phyloP scores from a whole-genome alignment of 1,140 invertebrate species.

The Drosophila ogumai region DNA sequence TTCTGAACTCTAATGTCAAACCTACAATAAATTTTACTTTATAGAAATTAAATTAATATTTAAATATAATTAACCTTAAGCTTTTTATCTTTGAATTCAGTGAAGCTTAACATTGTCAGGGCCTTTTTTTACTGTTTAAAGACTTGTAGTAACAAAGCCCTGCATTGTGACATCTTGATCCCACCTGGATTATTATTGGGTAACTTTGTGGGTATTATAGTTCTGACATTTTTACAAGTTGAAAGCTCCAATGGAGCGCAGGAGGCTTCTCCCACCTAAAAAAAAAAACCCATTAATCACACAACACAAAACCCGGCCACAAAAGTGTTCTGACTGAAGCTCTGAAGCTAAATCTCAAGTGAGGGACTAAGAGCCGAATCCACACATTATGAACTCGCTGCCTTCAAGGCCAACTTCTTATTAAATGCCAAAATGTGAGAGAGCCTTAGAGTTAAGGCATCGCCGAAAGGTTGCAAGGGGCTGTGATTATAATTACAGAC shows the following conservation, averaged over 20 bases:
- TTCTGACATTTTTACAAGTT: slow-evolving; percentile 2
- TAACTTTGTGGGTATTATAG: slow-evolving; percentile 6
- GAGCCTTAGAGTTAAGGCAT: slow-evolving; percentile 42
- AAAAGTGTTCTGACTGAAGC: slow-evolving; percentile 23
- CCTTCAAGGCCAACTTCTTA: slow-evolving; percentile 80
- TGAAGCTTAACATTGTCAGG: background rate
- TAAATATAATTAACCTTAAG: too few species aligned
- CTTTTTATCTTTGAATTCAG: too few species aligned
- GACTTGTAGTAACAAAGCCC: background rate
- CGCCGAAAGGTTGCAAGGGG: slow-evolving; percentile 38
- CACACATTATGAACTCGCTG: slow-evolving; percentile 41
- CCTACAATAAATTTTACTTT: background rate
- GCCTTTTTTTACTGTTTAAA: background rate
- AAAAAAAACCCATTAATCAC: slow-evolving; percentile 37
- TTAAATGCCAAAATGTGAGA: slow-evolving; percentile 78
- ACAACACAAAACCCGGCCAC: slow-evolving; percentile 10
- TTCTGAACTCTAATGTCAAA: too few species aligned
- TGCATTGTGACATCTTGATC: slow-evolving; percentile 8
- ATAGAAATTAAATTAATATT: background rate
- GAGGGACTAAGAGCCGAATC: slow-evolving; percentile 21
- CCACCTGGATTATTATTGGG: background rate
- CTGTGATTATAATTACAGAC: slow-evolving; percentile 59
- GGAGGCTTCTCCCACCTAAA: slow-evolving; percentile 19
- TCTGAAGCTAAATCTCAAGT: slow-evolving; percentile 17
- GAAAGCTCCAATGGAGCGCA: slow-evolving; percentile 11